Percentiles rank a stretch among this genome's conserved stretches.
Conservation (phyloP, 2,888 invertebrate species). For the Pollenia angustigena region DNA sequence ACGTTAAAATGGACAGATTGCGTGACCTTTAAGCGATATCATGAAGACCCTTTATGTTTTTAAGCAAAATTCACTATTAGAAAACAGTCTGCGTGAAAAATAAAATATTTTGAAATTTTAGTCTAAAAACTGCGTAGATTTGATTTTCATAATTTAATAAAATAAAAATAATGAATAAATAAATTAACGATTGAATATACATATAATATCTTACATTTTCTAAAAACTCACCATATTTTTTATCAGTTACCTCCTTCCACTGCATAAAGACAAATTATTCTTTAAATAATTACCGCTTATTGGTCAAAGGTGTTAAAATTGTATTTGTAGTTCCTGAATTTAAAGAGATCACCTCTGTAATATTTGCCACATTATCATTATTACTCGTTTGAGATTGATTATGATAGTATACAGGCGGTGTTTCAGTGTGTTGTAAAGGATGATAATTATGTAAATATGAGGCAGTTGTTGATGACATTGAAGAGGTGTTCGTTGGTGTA, state of each 20-base stretch:
- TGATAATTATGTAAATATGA: constrained; percentile 69
- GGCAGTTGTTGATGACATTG: constrained; percentile 72
- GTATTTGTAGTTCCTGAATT: constrained; percentile 56
- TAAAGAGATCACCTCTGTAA: constrained; percentile 67
- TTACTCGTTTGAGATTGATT: constrained; percentile 29
- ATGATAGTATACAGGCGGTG: constrained; percentile 56
- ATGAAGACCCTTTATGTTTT: too few relatives aligned
- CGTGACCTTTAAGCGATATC: too few relatives aligned
- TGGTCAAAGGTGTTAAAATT: constrained; percentile 57
- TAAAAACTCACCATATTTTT: constrained; percentile 34
- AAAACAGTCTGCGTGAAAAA: too few relatives aligned
- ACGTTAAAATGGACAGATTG: too few relatives aligned
- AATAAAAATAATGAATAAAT: background rate
- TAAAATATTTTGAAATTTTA: too few relatives aligned
- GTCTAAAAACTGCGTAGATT: too few relatives aligned
- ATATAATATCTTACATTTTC: constrained; percentile 22
- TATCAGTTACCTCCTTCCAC: too few relatives aligned
- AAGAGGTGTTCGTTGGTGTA: constrained; percentile 64
- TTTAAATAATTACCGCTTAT: constrained; percentile 44
- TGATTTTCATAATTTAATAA: too few relatives aligned
- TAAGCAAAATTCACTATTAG: too few relatives aligned
- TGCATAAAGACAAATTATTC: background rate
- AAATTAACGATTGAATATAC: background rate
- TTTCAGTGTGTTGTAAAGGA: constrained; percentile 61
- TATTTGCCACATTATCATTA: constrained; percentile 62